A percentile compares a stretch with the other conserved stretches of the same genome.
Evolutionary conservation across 2,113 vertebrate genomes (phyloP).

Genomic region (Poeciliopsis retropinna): DNA sequence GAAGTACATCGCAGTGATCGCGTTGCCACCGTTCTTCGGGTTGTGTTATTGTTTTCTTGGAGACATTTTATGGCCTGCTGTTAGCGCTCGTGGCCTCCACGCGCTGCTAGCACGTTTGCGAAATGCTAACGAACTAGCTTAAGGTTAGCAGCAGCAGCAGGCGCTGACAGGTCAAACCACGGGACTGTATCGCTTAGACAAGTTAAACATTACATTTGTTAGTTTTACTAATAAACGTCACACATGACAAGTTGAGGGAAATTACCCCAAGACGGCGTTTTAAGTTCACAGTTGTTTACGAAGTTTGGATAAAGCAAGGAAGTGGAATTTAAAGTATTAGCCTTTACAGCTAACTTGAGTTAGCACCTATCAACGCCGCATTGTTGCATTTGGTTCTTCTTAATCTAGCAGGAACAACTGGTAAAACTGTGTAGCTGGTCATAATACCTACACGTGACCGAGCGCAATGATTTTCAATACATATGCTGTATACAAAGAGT

Average conservation of each 20-base stretch:
- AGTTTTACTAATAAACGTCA: background rate
- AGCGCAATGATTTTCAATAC: fast-evolving
- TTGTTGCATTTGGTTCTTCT: conserved; percentile 61
- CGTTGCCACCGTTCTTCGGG: conserved; percentile 1
- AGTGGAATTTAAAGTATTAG: conserved; percentile 49
- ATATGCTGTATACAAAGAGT: background rate
- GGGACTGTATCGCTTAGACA: background rate
- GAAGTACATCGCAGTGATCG: background rate
- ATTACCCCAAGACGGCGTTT: fast-evolving
- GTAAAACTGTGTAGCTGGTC: background rate
- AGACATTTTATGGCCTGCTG: conserved; percentile 77
- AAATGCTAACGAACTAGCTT: conserved; percentile 54
- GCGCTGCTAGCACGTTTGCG: conserved; percentile 66
- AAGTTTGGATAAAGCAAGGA: conserved; percentile 48
- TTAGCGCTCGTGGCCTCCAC: conserved; percentile 76
- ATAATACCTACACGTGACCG: background rate
- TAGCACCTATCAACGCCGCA: conserved; percentile 52
- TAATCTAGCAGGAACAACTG: background rate
- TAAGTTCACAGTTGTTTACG: conserved; percentile 6
- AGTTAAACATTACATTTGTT: background rate
- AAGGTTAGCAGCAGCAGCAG: conserved; percentile 29
- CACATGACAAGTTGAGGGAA: background rate
- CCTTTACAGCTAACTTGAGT: conserved; percentile 35
- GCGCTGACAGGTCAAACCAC: conserved; percentile 53
- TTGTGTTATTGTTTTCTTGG: conserved; percentile 73